Percentiles rank a stretch among this genome's conserved stretches.
Evolutionary conservation across 2,888 invertebrate genomes (phyloP).

Genomic region (Eristalinus aeneus): DNA sequence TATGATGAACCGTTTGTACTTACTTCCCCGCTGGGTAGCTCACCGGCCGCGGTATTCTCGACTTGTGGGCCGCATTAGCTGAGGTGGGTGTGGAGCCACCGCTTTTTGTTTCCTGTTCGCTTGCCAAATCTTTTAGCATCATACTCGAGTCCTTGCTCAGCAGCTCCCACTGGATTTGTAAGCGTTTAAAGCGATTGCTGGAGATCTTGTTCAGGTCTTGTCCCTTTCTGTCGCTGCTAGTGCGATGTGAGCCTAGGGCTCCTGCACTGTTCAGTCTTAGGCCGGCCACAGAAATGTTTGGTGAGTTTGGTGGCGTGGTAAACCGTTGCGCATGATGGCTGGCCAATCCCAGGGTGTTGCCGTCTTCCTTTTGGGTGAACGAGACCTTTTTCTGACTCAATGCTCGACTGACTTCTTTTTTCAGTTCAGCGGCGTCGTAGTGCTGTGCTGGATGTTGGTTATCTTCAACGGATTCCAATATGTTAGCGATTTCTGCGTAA

Average conservation of each 20-base stretch:
- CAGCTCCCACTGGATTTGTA: conserved; percentile 81
- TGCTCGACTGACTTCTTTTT: conserved; percentile 80
- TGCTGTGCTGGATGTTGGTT: conserved; percentile 74
- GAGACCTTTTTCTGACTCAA: conserved; percentile 80
- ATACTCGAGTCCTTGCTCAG: conserved; percentile 80
- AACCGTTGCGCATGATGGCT: conserved; percentile 76
- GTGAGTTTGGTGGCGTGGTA: conserved; percentile 88
- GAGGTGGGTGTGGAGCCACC: conserved; percentile 80
- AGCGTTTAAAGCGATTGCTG: conserved; percentile 80
- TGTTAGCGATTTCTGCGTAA: conserved; percentile 80
- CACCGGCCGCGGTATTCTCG: conserved; percentile 80
- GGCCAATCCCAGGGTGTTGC: conserved; percentile 57
- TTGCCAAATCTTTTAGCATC: conserved; percentile 78
- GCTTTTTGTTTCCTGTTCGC: conserved; percentile 79
- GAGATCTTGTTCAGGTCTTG: conserved; percentile 79
- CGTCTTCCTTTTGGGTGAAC: conserved; percentile 76
- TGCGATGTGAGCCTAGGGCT: conserved; percentile 70
- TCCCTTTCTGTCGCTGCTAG: conserved; percentile 71
- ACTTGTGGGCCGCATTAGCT: conserved; percentile 77
- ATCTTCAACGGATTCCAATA: conserved; percentile 78
- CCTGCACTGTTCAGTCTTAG: conserved; percentile 70
- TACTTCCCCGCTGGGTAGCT: conserved; percentile 81
- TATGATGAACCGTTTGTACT: conserved; percentile 65
- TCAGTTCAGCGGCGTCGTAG: conserved; percentile 80
- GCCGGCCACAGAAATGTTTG: conserved; percentile 85